Evolutionary conservation across 2,888 invertebrate species (phyloP), one percentile per base, ranked within the genome.

Genomic region (Chrysopilus asiliformis): DNA sequence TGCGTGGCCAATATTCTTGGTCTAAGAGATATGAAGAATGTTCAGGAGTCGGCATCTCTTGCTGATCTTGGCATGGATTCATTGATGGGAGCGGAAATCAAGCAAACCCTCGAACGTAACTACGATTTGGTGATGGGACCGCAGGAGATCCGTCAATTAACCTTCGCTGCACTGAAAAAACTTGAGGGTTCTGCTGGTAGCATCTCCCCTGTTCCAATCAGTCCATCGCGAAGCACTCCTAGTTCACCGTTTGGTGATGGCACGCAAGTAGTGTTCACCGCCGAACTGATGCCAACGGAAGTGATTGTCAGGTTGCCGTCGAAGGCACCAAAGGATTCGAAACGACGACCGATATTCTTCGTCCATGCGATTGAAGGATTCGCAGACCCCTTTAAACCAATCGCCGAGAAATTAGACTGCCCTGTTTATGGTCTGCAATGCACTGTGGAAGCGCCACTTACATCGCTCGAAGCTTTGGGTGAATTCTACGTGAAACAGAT

Each of bases 61-160:
- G 89, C 90, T 18, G 97, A 98, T 61, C 72, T 98, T 26, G 97
- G 97, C 42, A 87, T 98, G 79, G 97, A 98, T 60, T 95, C 95
- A 2, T 67, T 98, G 47, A 97, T 97, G 97, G 94, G 94, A 30
- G 93, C 97, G 2, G 98, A 98, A 70, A 91, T 98, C 55, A 95
- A 95, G 61, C 94, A 94, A 65, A 86, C 87, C 1, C 66, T 95
- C 36, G 94, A 94, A 61, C 72, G 93, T 38, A 86, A 84, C 53
- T 93, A 83, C 65, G 94, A 97, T 61, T 66, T 95, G 40, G 79
- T 86, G 15, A 68, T 97, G 43, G 81, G 84, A 43, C 85, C 91
- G 48, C 86, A 87, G 61, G 93, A 94, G 64, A 90, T 95, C 51
- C 74, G 94, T 43, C 72, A 68, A 34, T 67, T 93, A 30, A 89